phyloP scores from a whole-genome alignment of 2,113 vertebrate species.

The Amphilophus citrinellus region DNA sequence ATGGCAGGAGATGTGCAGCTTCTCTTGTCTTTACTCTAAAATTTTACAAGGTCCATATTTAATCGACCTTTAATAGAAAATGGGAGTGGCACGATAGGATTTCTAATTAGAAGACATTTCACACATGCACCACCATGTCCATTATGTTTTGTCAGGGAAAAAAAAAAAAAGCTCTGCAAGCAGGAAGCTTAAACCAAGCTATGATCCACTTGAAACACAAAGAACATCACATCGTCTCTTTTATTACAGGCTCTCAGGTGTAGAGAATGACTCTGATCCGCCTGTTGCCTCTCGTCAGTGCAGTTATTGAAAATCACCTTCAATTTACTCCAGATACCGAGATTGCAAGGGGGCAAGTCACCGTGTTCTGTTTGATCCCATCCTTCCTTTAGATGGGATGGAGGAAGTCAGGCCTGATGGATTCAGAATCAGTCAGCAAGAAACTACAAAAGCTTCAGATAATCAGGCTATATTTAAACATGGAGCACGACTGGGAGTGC shows the following conservation, averaged over 20 bases:
- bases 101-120: conserved; percentile 22
- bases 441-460: conserved; percentile 32
- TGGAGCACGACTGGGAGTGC: not conserved
- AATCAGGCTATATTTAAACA: conserved; percentile 24
- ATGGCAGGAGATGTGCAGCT: not conserved
- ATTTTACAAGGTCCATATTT: not conserved
- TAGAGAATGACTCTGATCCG: conserved; percentile 55
- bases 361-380: conserved; percentile 51
- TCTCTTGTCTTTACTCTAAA: not conserved
- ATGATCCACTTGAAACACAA: conserved; percentile 57
- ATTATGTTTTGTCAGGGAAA: conserved; percentile 9
- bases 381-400: conserved; percentile 28
- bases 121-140: not conserved
- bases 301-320: conserved; percentile 79
- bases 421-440: conserved; percentile 9
- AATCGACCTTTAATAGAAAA: not conserved
- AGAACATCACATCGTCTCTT: conserved; percentile 39
- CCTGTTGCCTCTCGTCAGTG: conserved; percentile 50
- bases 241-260: conserved; percentile 55
- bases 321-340: conserved; percentile 68
- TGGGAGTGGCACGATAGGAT: not conserved
- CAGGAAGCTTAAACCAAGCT: conserved; percentile 23
- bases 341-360: conserved; percentile 51
- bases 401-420: not conserved
- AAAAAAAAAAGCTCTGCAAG: conserved; percentile 22